A percentile compares a stretch with the other conserved stretches of the same genome.
phyloP scores from a whole-genome alignment of 2,113 vertebrate genomes.

The Coptodon rendalli region DNA sequence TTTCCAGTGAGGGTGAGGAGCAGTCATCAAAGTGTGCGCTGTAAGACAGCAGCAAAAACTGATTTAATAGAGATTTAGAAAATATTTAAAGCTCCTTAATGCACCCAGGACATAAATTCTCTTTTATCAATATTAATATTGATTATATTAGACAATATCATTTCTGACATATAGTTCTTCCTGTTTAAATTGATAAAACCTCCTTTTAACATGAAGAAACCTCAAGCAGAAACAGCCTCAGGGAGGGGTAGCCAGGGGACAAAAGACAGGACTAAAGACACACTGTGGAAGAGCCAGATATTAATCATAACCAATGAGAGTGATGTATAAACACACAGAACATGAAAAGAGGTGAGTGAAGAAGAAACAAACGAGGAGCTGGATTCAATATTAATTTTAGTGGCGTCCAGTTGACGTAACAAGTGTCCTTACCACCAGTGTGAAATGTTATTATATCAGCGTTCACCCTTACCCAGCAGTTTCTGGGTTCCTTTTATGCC shows the following conservation, averaged over 20 bases:
- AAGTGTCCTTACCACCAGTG: not conserved
- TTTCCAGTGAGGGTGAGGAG: not conserved
- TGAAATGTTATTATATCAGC: not conserved
- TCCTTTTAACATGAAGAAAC: not conserved
- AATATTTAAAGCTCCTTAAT: not conserved
- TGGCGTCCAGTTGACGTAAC: not conserved
- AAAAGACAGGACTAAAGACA: not conserved
- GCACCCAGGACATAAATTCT: not conserved
- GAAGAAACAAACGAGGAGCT: not conserved
- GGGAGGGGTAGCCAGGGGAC: not conserved
- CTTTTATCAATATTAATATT: not conserved
- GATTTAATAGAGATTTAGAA: not conserved
- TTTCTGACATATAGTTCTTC: not conserved
- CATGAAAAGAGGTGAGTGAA: not conserved
- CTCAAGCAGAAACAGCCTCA: not conserved
- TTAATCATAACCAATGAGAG: not conserved
- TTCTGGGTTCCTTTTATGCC: not conserved
- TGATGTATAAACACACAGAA: not conserved
- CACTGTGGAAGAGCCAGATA: not conserved
- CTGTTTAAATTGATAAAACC: not conserved
- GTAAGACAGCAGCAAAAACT: not conserved
- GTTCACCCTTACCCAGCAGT: not conserved
- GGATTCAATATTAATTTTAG: not conserved
- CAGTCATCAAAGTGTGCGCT: not conserved
- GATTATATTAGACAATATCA: not conserved